Percentiles rank a stretch among this genome's conserved stretches.
Evolutionary conservation across 1,140 invertebrate genomes (phyloP).

Genomic region (Euglossa dilemma): DNA sequence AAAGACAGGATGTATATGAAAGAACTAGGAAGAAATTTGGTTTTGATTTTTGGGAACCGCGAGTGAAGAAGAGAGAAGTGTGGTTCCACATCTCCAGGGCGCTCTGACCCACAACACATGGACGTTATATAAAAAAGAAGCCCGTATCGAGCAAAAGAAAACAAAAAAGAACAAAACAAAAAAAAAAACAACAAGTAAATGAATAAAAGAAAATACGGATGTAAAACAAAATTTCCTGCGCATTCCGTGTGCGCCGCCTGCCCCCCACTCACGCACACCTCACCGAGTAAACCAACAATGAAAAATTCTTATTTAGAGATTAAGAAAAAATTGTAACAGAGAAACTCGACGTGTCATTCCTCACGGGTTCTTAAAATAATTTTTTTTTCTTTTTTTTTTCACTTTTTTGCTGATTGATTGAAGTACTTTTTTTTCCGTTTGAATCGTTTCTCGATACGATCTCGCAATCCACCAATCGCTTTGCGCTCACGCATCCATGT

Average conservation of each 20-base stretch:
- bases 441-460: slow-evolving; percentile 57
- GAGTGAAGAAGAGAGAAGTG: slow-evolving; percentile 53
- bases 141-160: slow-evolving; percentile 66
- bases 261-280: slow-evolving; percentile 77
- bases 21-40: slow-evolving; percentile 49
- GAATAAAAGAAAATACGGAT: slow-evolving; percentile 16
- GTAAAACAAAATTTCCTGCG: slow-evolving; percentile 59
- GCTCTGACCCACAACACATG: slow-evolving; percentile 83
- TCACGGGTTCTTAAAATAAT: slow-evolving; percentile 39
- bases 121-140: slow-evolving; percentile 75
- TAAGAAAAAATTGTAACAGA: slow-evolving; percentile 64
- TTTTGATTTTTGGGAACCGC: slow-evolving; percentile 30
- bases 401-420: slow-evolving; percentile 41
- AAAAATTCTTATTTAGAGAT: slow-evolving; percentile 47
- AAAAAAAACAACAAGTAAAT: slow-evolving; percentile 25
- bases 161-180: slow-evolving; percentile 28
- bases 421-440: slow-evolving; percentile 49
- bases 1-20: slow-evolving; percentile 56
- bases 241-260: slow-evolving; percentile 64
- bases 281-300: slow-evolving; percentile 69
- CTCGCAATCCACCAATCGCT: slow-evolving; percentile 71
- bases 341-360: slow-evolving; percentile 68
- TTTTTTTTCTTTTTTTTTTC: slow-evolving; percentile 58
- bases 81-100: slow-evolving; percentile 72
- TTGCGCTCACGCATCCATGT: slow-evolving; percentile 81